Base-by-base conservation (phyloP, 2,113 vertebrate genomes). In the pig (Sus scrofa) region DNA sequence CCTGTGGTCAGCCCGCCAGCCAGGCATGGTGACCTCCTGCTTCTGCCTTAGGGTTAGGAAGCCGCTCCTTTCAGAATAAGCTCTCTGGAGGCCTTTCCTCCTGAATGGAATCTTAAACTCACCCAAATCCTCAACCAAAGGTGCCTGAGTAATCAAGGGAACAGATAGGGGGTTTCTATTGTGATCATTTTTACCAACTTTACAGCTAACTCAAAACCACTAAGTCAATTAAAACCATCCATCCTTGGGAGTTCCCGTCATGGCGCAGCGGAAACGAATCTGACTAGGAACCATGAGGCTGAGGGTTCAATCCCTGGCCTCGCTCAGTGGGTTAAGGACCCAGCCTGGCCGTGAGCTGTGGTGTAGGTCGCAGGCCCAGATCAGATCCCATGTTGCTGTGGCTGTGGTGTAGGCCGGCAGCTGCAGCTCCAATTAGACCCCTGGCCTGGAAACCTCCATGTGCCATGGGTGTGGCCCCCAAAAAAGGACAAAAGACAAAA, bases 1-100 rank as follows among this genome's bases (percentile, higher is more conserved):
- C 65, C 56, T 20, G 0, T 0, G 0, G 27, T 24, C 65, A 4
- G 11, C 0, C 0, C 54, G 58, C 71, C 22, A 0, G 12, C 63
- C 54, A 13, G 26, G 27, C 0, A 0, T 27, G 4, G 67, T 4
- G 15, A 8, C 22, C 20, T 70, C 74, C 65, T 24, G 9, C 62
- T 6, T 58, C 6, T 1, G 50, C 34, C 79, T 20, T 0, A 16
- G 82, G 60, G 54, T 52, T 15, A 0, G n/a, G 30, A 34, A 2
- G 65, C 78, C 73, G 12, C 58, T 10, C 0, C 14, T 39, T n/a
- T 58, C 27, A 22, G 54, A 60, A n/a, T 14, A 1, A 18, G 3
- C 52, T 58, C 58, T n/a, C 32, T 7, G 1, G 32, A 18, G 44
- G 82, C 20, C 39, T 39, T 22, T 2, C 24, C 70, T 86, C 77